A percentile compares a stretch with the other conserved stretches of the same genome.
These are phyloP conservation scores for Drosophila kambysellisi DNA, from an alignment of 2,888 invertebrate species.

Conservation along the genomic window DNA sequence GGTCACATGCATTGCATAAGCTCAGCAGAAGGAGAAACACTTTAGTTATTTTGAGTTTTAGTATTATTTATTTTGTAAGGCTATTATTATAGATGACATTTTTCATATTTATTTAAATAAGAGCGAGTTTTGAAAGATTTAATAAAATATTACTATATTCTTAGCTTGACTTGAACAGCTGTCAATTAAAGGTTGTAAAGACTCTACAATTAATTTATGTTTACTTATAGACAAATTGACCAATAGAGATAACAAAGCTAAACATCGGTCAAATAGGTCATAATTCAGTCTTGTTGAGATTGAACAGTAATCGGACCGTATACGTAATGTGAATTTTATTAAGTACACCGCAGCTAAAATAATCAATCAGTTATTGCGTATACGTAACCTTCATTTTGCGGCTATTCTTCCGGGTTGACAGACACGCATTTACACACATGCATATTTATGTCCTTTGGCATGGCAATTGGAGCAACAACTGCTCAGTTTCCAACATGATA, in stretches of 20 bases:
- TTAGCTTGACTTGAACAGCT: not conserved
- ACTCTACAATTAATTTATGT: not conserved
- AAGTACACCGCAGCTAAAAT: not conserved
- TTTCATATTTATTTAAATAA: not conserved
- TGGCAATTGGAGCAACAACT: slow-evolving; percentile 36
- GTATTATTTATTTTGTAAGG: not conserved
- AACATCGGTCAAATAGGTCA: not conserved
- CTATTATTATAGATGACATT: not conserved
- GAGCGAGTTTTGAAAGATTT: not conserved
- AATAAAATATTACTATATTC: not conserved
- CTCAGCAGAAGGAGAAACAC: slow-evolving; percentile 15
- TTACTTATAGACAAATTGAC: not conserved
- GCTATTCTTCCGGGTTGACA: slow-evolving; percentile 65
- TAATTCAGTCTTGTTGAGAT: not conserved
- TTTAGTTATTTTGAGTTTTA: not conserved
- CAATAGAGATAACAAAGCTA: not conserved
- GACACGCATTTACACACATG: not conserved
- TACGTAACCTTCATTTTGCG: slow-evolving; percentile 46
- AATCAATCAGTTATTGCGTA: slow-evolving; percentile 43
- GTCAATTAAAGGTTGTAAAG: not conserved
- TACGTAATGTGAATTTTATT: not conserved
- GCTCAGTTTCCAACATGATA: slow-evolving; percentile 61
- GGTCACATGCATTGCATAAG: slow-evolving; percentile 31
- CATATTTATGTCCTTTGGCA: slow-evolving; percentile 41
- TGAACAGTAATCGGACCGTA: not conserved